A percentile compares a stretch with the other conserved stretches of the same genome.
Conservation (phyloP, 2,113 vertebrate species). For the Paratilapia polleni region DNA sequence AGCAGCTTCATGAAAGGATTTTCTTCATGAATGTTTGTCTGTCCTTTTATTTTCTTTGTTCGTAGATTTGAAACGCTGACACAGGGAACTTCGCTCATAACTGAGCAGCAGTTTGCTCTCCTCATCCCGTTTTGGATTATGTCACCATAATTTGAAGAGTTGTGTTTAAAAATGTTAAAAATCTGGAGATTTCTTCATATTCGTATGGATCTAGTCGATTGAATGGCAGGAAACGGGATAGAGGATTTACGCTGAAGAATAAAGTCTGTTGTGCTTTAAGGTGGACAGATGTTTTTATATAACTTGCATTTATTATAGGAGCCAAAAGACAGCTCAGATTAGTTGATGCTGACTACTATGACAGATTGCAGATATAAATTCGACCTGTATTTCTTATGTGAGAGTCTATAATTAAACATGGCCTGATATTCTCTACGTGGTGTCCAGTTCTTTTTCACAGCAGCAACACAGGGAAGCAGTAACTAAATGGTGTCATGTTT, state of each 20-base stretch:
- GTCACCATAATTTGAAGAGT: background rate
- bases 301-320: slow-evolving; percentile 55
- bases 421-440: slow-evolving; percentile 51
- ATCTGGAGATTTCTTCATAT: slow-evolving; percentile 4
- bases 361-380: slow-evolving; percentile 56
- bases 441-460: slow-evolving; percentile 17
- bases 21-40: background rate
- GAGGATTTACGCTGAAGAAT: slow-evolving; percentile 9
- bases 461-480: background rate
- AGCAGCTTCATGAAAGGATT: background rate
- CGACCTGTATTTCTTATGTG: slow-evolving; percentile 68
- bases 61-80: too few species aligned
- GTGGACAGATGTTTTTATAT: slow-evolving; percentile 56
- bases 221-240: slow-evolving; percentile 13
- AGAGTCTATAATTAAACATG: slow-evolving; percentile 68
- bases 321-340: slow-evolving; percentile 38
- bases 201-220: slow-evolving; percentile 7
- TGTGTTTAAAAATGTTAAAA: slow-evolving; percentile 8
- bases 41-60: background rate
- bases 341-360: slow-evolving; percentile 61
- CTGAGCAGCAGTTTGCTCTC: background rate
- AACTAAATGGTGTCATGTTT: background rate
- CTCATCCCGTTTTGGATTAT: background rate
- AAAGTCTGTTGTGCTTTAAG: slow-evolving; percentile 34
- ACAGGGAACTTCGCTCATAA: background rate